Percentiles rank a stretch among this genome's conserved stretches.
Evolutionary conservation across 1,140 invertebrate genomes (phyloP).

Genomic region (Cydia amplana): DNA sequence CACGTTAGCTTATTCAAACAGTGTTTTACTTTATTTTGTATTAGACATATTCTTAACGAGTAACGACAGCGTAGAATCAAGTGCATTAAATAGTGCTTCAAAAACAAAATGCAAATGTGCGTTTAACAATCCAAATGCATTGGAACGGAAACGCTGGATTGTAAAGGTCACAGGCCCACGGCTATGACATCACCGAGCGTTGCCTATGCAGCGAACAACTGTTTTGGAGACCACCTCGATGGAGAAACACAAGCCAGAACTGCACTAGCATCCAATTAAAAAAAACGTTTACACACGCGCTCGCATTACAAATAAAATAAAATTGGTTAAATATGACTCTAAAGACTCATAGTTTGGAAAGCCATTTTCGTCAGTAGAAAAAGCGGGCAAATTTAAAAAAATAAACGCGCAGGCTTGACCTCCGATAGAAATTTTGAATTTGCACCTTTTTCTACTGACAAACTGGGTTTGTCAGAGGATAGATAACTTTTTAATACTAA

Average conservation of each 20-base stretch:
- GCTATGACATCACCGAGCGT: slow-evolving; percentile 21
- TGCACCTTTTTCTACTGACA: too few relatives aligned
- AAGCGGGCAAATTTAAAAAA: not conserved
- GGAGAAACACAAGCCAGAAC: not conserved
- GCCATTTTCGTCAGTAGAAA: too few relatives aligned
- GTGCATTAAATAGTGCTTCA: slow-evolving; percentile 3
- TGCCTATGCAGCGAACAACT: not conserved
- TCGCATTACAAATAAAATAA: not conserved
- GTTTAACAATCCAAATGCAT: slow-evolving; percentile 31
- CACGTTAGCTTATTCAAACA: too few relatives aligned
- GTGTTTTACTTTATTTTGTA: too few relatives aligned
- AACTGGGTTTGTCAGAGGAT: too few relatives aligned
- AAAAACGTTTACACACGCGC: too few relatives aligned
- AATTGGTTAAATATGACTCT: too few relatives aligned
- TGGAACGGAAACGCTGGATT: slow-evolving; percentile 26
- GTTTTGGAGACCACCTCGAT: not conserved
- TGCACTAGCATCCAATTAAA: not conserved
- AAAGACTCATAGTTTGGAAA: too few relatives aligned
- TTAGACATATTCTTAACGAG: not conserved
- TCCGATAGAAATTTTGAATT: too few relatives aligned
- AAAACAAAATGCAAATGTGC: slow-evolving; percentile 30
- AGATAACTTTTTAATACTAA: not conserved
- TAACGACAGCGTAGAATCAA: not conserved
- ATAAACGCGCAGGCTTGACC: not conserved
- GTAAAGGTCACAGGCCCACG: slow-evolving; percentile 27